Evolutionary conservation across 2,888 invertebrate genomes (phyloP).

Genomic region (Pachydiplax longipennis): DNA sequence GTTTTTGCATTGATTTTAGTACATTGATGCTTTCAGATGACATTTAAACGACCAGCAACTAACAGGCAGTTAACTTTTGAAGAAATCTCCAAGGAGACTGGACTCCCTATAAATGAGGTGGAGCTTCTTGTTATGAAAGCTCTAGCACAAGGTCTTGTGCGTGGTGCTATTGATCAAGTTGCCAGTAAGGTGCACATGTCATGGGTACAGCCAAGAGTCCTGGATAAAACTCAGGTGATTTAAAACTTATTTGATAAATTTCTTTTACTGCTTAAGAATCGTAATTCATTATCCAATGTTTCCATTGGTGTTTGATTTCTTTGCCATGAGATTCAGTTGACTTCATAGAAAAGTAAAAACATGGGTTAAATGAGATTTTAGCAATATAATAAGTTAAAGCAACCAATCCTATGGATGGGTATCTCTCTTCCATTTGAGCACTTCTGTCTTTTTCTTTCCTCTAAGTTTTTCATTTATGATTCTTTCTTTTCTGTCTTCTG

Average conservation of each 20-base stretch:
- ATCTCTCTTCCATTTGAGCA: too few relatives aligned
- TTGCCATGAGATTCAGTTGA: too few relatives aligned
- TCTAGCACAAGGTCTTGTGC: constrained; percentile 89
- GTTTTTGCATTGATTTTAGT: constrained; percentile 46
- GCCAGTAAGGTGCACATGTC: constrained; percentile 76
- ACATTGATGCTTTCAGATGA: constrained; percentile 72
- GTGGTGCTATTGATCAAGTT: constrained; percentile 95
- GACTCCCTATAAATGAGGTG: constrained; percentile 84
- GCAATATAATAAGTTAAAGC: too few relatives aligned
- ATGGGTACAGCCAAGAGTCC: constrained; percentile 86
- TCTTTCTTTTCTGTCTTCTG: too few relatives aligned
- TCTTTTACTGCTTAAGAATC: too few relatives aligned
- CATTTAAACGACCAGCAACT: constrained; percentile 91
- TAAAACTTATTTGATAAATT: background rate
- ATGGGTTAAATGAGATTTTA: too few relatives aligned
- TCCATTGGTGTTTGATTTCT: too few relatives aligned
- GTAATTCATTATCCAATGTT: too few relatives aligned
- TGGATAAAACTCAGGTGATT: constrained; percentile 69
- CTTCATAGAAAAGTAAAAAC: too few relatives aligned
- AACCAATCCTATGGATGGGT: too few relatives aligned
- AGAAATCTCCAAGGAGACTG: constrained; percentile 88
- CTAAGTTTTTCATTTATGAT: too few relatives aligned
- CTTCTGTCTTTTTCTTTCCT: too few relatives aligned
- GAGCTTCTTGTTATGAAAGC: constrained; percentile 98
- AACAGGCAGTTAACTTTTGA: constrained; percentile 85